Conservation (phyloP, 2,888 invertebrate genomes). For the Diogma glabrata region DNA sequence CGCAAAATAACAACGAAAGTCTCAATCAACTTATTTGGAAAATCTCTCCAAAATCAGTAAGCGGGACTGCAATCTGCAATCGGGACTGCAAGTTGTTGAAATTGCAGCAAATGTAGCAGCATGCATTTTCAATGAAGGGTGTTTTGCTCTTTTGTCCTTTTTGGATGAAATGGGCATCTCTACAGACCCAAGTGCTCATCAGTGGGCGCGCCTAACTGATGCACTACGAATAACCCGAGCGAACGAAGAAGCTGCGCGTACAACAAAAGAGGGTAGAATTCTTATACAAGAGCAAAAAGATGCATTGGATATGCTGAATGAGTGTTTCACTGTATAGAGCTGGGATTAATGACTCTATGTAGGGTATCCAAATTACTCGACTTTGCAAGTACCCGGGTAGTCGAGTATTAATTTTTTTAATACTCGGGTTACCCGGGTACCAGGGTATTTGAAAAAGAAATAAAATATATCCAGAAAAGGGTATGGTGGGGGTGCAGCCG, state of each 20-base stretch:
- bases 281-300: neutral
- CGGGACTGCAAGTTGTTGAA: too few species aligned
- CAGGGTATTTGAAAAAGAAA: too few species aligned
- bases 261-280: neutral
- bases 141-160: neutral
- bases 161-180: neutral
- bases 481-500: too few species aligned
- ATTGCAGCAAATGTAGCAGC: too few species aligned
- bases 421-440: too few species aligned
- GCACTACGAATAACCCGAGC: too few species aligned
- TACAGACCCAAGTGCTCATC: neutral
- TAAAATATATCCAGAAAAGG: too few species aligned
- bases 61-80: neutral
- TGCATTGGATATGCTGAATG: neutral
- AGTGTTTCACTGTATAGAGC: neutral
- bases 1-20: constrained; percentile 27
- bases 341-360: neutral
- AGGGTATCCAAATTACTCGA: too few species aligned
- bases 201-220: too few species aligned
- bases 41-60: constrained; percentile 21
- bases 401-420: too few species aligned
- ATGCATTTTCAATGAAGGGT: too few species aligned
- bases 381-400: too few species aligned
- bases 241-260: neutral
- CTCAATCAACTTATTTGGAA: constrained; percentile 26